A percentile compares a stretch with the other conserved stretches of the same genome.
Conservation (phyloP, 2,113 vertebrate species). For the Nicator chloris region DNA sequence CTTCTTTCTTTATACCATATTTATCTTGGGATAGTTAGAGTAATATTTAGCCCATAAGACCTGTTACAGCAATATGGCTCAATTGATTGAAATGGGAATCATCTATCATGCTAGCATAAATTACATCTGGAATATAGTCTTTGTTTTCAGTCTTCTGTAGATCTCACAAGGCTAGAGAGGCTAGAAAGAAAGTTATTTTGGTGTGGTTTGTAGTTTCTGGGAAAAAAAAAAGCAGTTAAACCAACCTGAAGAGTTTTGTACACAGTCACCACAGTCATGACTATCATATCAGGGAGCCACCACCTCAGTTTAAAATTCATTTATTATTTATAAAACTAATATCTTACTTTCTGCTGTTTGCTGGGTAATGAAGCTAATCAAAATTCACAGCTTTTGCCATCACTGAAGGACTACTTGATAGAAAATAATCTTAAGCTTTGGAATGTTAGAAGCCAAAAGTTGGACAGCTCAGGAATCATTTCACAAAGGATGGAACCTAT, state of each 20-base stretch:
- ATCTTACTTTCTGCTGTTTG: neutral
- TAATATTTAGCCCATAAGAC: neutral
- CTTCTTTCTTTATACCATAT: neutral
- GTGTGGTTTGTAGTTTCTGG: neutral
- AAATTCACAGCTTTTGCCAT: neutral
- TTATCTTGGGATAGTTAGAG: neutral
- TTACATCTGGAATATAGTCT: neutral
- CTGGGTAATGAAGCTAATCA: neutral
- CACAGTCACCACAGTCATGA: neutral
- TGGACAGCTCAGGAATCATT: neutral
- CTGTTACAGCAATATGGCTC: neutral
- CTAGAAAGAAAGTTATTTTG: neutral
- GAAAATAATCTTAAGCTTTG: neutral
- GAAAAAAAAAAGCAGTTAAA: neutral
- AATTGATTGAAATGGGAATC: neutral
- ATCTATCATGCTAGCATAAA: neutral
- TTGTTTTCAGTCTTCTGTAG: neutral
- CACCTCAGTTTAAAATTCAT: neutral
- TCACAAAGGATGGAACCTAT: neutral
- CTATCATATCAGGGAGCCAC: neutral
- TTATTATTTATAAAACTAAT: neutral
- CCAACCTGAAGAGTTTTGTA: neutral
- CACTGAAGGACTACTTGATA: neutral
- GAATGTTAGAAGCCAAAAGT: neutral
- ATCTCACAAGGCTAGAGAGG: neutral